Evolutionary conservation across 2,888 invertebrate species (phyloP), one percentile per base, ranked within the genome.

Genomic region (Drosophila meridionalis): DNA sequence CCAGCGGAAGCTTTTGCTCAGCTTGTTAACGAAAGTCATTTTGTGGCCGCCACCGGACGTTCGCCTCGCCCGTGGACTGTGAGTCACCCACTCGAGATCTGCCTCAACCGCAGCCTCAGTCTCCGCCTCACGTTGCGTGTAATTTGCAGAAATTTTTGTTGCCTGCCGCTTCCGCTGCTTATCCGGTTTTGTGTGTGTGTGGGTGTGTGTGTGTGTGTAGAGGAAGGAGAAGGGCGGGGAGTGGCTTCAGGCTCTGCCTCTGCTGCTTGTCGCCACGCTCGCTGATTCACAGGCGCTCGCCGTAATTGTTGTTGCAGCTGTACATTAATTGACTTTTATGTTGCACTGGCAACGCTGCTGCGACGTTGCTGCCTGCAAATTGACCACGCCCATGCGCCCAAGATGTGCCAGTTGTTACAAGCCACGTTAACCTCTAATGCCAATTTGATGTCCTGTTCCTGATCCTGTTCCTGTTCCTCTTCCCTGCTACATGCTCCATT

Each of bases 1-100:
- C 90, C 92, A 90, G 73, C 91, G 91, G 67, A 91, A 87, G 80
- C 87, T 89, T 83, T 92, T 92, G 82, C 91, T 90, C 82, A 92
- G 84, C 87, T 92, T 92, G 83, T 90, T 92, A 80, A 92, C 82
- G 78, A 92, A 87, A 78, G 91, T 90, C 91, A 91, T 91, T 83
- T 77, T 91, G 85, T 80, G 75, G 75, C 66, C 69, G 69, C 72
- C 69, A 64, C 63, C 68, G 56, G 69, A 60, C 69, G 70, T 64
- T 65, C 61, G 48, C 42, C 40, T 55, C 60, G 55, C 34, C 58
- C 48, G 56, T 69, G 60, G 57, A 2, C 50, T n/a, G 48, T 12
- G 48, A n/a, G 36, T 40, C 53, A 14, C 42, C 56, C 56, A 56
- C 58, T 38, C 40, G 69, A 38, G 20, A 68, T 28, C 64, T 69